Evolutionary conservation across 1,140 invertebrate species (phyloP), one percentile per base, ranked within the genome.

Genomic region (Papilio glaucus): DNA sequence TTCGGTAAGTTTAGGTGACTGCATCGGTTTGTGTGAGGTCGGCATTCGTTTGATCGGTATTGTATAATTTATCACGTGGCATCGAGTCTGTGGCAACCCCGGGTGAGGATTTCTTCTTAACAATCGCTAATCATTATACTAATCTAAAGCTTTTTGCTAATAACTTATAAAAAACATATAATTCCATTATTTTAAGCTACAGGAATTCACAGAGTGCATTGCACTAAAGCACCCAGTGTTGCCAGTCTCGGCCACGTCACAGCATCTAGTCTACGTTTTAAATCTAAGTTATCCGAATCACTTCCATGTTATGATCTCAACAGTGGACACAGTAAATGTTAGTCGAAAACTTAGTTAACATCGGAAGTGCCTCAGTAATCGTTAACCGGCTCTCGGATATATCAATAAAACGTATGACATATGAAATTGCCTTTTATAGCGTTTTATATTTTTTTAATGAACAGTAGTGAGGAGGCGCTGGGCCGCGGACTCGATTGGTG

Each of bases 391-490:
- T 79, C 84, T 74, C 45, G 77, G 74, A 83, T 84, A 77, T 82
- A 85, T 85, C 87, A 85, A 79, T 83, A 81, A 79, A 79, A 72
- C 79, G 81, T 81, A 76, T 86, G 85, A 84, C 76, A 75, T 84
- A 79, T 80, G 73, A 77, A 85, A 85, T 83, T 84, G 87, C 89
- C 85, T 91, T 85, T 84, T 70, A 84, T 87, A 89, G 87, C 84
- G 85, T 90, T 92, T 92, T 90, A 88, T 91, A 91, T 91, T 84
- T 90, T 87, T 89, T 90, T 90, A 87, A 85, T 68, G 37, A 45
- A 77, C 72, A 65, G 82, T 80, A 81, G 81, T 72, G 82, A 62
- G 61, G 75, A 72, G 77, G 80, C 82, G 83, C 79, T 79, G 80
- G 80, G 77, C 77, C 84, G 83, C 77, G 77, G 74, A 76, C 75